These are phyloP conservation scores for Camponotus vicinus DNA, from an alignment of 1,140 invertebrate genomes.

Conservation along the genomic window DNA sequence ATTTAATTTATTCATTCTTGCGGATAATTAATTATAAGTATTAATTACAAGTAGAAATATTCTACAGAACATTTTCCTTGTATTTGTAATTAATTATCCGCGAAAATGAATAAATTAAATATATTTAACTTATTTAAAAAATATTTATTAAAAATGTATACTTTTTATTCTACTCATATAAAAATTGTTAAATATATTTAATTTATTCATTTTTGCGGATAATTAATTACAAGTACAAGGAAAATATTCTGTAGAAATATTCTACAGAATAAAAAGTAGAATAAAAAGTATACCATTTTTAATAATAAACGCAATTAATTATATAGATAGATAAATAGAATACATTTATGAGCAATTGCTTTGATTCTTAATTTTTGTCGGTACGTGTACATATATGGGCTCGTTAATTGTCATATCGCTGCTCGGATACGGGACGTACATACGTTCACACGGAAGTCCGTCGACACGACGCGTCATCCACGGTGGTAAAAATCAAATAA, in stretches of 20 bases:
- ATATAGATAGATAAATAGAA: background rate
- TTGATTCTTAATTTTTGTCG: background rate
- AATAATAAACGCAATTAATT: background rate
- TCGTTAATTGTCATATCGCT: constrained; percentile 10
- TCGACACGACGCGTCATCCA: constrained; percentile 71
- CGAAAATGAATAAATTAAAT: too few relatives aligned
- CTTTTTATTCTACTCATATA: too few relatives aligned
- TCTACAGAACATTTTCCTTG: too few relatives aligned
- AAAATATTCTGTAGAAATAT: background rate
- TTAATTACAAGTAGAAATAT: background rate
- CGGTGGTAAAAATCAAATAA: constrained; percentile 81
- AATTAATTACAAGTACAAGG: background rate
- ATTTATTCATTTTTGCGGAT: background rate
- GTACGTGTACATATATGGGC: too few relatives aligned
- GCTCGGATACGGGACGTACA: constrained; percentile 62
- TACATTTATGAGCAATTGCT: background rate
- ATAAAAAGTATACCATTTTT: background rate
- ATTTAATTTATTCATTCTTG: background rate
- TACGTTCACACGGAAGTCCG: constrained; percentile 63
- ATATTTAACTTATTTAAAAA: too few relatives aligned
- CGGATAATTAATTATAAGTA: background rate
- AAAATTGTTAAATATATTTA: background rate
- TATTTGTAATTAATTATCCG: too few relatives aligned
- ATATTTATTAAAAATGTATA: too few relatives aligned
- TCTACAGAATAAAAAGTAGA: background rate